Percentiles rank a stretch among this genome's conserved stretches.
These are phyloP conservation scores for Phymorhynchus buccinoides DNA, from an alignment of 1,140 invertebrate genomes.

Conservation along the genomic window DNA sequence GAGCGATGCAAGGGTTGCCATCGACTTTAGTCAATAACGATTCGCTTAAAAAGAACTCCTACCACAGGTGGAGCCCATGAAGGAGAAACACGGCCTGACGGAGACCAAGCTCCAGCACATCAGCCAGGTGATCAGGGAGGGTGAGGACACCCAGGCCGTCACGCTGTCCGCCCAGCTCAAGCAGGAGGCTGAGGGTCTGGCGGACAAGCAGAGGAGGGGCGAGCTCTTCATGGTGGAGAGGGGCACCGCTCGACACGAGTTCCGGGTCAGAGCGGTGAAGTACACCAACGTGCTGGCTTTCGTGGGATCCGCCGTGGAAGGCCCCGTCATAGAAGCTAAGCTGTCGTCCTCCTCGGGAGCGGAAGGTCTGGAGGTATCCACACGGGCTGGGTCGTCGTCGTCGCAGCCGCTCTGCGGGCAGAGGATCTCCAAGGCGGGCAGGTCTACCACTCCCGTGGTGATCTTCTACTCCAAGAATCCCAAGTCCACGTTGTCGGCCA, in stretches of 20 bases:
- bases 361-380: background rate
- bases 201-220: background rate
- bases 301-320: background rate
- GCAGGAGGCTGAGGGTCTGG: background rate
- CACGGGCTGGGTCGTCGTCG: background rate
- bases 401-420: background rate
- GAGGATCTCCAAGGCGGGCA: background rate
- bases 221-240: background rate
- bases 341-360: background rate
- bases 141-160: slow-evolving; percentile 4
- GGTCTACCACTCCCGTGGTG: background rate
- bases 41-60: too few relatives aligned
- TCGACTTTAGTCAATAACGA: too few relatives aligned
- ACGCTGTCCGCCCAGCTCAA: background rate
- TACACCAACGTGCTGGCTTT: slow-evolving; percentile 11
- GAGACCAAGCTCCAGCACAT: background rate
- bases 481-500: background rate
- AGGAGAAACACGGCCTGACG: background rate
- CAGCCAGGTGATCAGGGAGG: background rate
- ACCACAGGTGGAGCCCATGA: background rate
- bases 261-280: background rate
- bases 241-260: background rate
- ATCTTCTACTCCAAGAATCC: slow-evolving; percentile 31
- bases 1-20: too few relatives aligned
- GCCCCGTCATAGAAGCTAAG: background rate